Evolutionary conservation across 2,797 vertebrate species (phyloP).

Genomic region (Micromesistius poutassou): DNA sequence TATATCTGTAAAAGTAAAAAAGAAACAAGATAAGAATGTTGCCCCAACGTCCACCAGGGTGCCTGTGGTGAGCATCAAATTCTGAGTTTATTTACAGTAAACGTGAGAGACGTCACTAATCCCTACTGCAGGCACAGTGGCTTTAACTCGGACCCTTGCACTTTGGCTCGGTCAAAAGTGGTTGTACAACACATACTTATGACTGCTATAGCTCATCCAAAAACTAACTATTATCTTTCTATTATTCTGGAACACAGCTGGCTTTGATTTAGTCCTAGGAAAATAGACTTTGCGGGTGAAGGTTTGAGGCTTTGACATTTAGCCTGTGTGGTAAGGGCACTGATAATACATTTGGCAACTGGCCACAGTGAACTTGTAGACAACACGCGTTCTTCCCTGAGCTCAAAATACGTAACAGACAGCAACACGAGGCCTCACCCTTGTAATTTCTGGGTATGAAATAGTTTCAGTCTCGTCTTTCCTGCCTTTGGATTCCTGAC

Average conservation of each 20-base stretch:
- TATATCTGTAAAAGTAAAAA: constrained; percentile 66
- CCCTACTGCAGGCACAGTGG: neutral
- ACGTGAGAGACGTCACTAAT: neutral
- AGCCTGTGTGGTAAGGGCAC: constrained; percentile 24
- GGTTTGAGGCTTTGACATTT: constrained; percentile 25
- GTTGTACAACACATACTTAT: constrained; percentile 37
- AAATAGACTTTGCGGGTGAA: constrained; percentile 26
- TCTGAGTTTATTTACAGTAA: constrained; percentile 12
- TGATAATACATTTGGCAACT: constrained; percentile 51
- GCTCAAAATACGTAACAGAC: constrained; percentile 53
- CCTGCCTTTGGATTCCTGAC: constrained; percentile 30
- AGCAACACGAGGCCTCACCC: constrained; percentile 47
- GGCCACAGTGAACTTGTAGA: constrained; percentile 36
- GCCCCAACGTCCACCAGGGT: constrained; percentile 2
- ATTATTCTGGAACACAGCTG: constrained; percentile 27
- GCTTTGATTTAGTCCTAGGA: constrained; percentile 36
- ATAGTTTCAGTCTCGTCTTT: constrained; percentile 46
- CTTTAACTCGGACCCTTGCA: neutral
- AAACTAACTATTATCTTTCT: constrained; percentile 49
- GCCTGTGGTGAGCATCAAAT: neutral
- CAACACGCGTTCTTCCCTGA: constrained; percentile 17
- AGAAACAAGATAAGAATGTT: constrained; percentile 20
- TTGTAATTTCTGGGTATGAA: constrained; percentile 55
- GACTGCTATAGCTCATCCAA: constrained; percentile 24
- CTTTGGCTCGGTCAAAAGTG: constrained; percentile 21